phyloP scores from a whole-genome alignment of 2,888 invertebrate species.

The Xestia rhomboidea region DNA sequence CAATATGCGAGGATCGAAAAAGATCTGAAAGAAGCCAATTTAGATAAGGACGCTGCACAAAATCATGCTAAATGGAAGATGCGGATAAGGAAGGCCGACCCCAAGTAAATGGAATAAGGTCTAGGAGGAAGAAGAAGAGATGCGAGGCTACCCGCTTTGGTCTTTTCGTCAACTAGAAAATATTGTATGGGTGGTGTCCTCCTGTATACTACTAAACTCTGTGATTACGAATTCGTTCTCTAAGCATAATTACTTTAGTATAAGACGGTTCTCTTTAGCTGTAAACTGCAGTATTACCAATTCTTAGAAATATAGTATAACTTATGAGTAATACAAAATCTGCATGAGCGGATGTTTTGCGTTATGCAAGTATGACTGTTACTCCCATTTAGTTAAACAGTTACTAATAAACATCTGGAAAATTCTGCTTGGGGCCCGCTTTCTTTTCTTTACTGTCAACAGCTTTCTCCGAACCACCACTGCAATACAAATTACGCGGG shows the following conservation, averaged over 20 bases:
- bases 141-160: not conserved
- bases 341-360: slow-evolving; percentile 30
- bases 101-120: no score
- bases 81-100: no score
- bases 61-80: no score
- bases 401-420: slow-evolving; percentile 8
- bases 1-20: not conserved
- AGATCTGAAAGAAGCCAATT: no score
- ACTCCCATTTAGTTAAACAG: slow-evolving; percentile 7
- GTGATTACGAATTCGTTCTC: not conserved
- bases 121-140: no score
- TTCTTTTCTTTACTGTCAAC: slow-evolving; percentile 6
- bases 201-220: no score
- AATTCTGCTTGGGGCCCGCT: not conserved
- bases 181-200: no score
- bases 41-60: no score
- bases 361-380: slow-evolving; percentile 41
- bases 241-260: not conserved
- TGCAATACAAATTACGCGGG: slow-evolving; percentile 13
- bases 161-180: no score
- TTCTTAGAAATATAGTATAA: slow-evolving; percentile 35
- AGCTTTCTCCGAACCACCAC: slow-evolving; percentile 6
- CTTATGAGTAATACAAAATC: slow-evolving; percentile 50
- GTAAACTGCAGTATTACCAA: slow-evolving; percentile 24
- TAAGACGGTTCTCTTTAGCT: not conserved